Conservation (phyloP, 2,113 vertebrate genomes). For the Tamias sibiricus region DNA sequence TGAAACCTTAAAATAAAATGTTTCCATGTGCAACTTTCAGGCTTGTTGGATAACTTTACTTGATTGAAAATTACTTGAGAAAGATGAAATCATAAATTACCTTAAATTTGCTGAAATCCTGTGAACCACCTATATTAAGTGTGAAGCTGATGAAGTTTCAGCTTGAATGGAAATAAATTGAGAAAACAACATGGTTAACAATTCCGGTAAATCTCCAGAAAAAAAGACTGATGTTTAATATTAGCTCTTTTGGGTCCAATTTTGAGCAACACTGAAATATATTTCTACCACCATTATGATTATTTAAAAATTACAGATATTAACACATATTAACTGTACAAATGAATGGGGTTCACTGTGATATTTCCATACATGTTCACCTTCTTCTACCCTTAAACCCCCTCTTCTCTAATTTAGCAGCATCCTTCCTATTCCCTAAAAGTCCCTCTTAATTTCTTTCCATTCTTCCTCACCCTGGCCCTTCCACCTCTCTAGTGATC, state of each 20-base stretch:
- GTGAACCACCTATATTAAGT: conserved; percentile 80
- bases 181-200: conserved; percentile 42
- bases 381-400: background rate
- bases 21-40: conserved; percentile 79
- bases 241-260: background rate
- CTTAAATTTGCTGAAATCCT: conserved; percentile 81
- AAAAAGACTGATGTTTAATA: background rate
- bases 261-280: background rate
- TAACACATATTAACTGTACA: background rate
- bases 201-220: conserved; percentile 41
- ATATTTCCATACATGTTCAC: background rate
- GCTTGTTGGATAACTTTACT: conserved; percentile 83
- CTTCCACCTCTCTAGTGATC: background rate
- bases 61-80: conserved; percentile 85
- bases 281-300: background rate
- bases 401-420: background rate
- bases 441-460: background rate
- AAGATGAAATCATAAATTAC: conserved; percentile 85
- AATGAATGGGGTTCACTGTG: background rate
- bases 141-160: conserved; percentile 76
- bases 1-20: conserved; percentile 84
- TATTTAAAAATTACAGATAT: background rate
- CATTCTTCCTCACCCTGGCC: background rate
- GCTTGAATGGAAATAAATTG: conserved; percentile 63
- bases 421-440: background rate